A percentile compares a stretch with the other conserved stretches of the same genome.
These are phyloP conservation scores for Tenualosa ilisha DNA, from an alignment of 2,797 vertebrate genomes.

Conservation along the genomic window DNA sequence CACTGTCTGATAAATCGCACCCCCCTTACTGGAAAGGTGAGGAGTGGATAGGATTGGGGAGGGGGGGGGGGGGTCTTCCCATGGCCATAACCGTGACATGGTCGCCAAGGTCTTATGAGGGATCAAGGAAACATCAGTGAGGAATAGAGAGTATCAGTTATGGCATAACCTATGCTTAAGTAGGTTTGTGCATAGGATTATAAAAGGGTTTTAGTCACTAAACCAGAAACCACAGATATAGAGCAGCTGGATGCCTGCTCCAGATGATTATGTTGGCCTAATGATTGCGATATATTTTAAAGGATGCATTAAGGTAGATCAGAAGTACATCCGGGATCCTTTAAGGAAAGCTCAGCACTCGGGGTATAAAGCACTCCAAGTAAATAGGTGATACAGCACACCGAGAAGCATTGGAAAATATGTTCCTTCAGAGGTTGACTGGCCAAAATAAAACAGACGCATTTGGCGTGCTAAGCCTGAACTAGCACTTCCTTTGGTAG, in stretches of 20 bases:
- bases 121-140: background rate
- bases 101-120: conserved; percentile 27
- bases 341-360: background rate
- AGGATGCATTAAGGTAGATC: background rate
- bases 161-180: too few species aligned
- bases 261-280: background rate
- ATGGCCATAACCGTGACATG: background rate
- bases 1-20: conserved; percentile 46
- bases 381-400: background rate
- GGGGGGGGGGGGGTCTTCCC: background rate
- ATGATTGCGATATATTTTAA: background rate
- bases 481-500: background rate
- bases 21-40: conserved; percentile 31
- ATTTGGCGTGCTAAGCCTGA: background rate
- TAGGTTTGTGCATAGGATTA: too few species aligned
- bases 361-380: background rate
- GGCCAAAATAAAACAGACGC: background rate
- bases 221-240: background rate
- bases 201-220: too few species aligned
- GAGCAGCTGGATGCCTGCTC: background rate
- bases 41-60: conserved; percentile 10
- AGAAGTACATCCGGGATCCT: background rate
- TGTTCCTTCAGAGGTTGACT: background rate
- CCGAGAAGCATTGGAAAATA: background rate
- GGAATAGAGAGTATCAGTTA: background rate